phyloP scores from a whole-genome alignment of 2,888 invertebrate species.

The Protonemura montana region DNA sequence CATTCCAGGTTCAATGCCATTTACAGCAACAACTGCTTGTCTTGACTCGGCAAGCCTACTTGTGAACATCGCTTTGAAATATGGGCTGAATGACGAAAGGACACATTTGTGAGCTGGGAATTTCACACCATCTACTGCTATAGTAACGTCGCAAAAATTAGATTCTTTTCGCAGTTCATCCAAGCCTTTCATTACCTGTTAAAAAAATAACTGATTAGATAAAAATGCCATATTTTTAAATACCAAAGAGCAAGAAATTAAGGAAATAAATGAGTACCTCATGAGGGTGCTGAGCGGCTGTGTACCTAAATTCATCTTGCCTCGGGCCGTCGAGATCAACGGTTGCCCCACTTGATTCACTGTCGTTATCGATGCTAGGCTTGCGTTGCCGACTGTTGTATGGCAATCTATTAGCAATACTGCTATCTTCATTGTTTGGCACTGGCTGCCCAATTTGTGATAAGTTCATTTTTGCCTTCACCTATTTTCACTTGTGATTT shows the following conservation, averaged over 20 bases:
- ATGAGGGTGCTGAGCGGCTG: slow-evolving; percentile 56
- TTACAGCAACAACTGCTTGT: slow-evolving; percentile 57
- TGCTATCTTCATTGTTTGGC: slow-evolving; percentile 43
- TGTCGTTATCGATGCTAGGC: slow-evolving; percentile 52
- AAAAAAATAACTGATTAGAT: too few relatives aligned
- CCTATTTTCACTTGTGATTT: not conserved
- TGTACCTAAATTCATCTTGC: slow-evolving; percentile 56
- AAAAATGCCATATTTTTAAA: too few relatives aligned
- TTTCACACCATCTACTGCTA: slow-evolving; percentile 57
- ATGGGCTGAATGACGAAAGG: slow-evolving; percentile 60
- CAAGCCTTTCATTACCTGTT: slow-evolving; percentile 56
- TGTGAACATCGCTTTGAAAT: slow-evolving; percentile 60
- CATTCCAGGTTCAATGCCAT: slow-evolving; percentile 59
- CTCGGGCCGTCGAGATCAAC: slow-evolving; percentile 50
- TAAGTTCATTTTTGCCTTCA: slow-evolving; percentile 42
- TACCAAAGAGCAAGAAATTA: too few relatives aligned
- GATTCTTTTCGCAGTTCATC: slow-evolving; percentile 56
- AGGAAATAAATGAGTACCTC: slow-evolving; percentile 52
- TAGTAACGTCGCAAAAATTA: slow-evolving; percentile 59
- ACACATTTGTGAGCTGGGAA: slow-evolving; percentile 59
- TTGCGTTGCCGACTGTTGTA: slow-evolving; percentile 51
- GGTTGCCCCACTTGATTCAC: slow-evolving; percentile 49
- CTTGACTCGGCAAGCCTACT: slow-evolving; percentile 59
- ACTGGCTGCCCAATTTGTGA: slow-evolving; percentile 44
- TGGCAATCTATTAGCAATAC: slow-evolving; percentile 45